Percentiles rank a stretch among this genome's conserved stretches.
Evolutionary conservation across 2,888 invertebrate genomes (phyloP).

Genomic region (Drosophila parthenogenetica): DNA sequence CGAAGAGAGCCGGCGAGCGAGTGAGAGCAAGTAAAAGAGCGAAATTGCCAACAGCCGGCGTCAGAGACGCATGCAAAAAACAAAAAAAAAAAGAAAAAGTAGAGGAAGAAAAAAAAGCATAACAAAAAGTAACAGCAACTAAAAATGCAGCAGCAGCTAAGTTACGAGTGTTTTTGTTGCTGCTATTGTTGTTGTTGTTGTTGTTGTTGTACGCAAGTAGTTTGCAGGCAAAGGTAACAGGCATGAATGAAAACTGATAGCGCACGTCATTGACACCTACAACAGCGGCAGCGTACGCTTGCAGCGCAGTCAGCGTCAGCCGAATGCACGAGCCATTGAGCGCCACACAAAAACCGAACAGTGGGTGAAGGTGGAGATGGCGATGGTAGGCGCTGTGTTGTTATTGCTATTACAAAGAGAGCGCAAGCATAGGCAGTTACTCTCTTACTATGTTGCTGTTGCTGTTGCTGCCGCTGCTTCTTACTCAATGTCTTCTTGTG

Average conservation of each 20-base stretch:
- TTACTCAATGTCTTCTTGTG: constrained; percentile 11
- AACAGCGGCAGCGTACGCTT: constrained; percentile 36
- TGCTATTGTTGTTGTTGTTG: constrained; percentile 25
- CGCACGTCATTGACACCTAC: constrained; percentile 79
- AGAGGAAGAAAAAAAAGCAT: constrained; percentile 19
- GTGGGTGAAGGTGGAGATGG: constrained; percentile 10
- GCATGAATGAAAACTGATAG: constrained; percentile 78
- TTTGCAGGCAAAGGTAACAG: constrained; percentile 49
- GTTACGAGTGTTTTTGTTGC: constrained; percentile 16
- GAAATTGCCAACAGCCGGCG: constrained; percentile 47
- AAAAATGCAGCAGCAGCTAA: constrained; percentile 35
- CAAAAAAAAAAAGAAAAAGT: constrained; percentile 16
- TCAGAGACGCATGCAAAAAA: constrained; percentile 47
- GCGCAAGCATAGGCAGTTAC: constrained; percentile 22
- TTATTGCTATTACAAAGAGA: not conserved
- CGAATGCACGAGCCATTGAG: constrained; percentile 20
- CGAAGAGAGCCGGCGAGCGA: constrained; percentile 3
- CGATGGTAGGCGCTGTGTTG: not conserved
- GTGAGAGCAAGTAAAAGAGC: constrained; percentile 7
- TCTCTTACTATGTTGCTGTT: constrained; percentile 1
- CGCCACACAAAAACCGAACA: constrained; percentile 15
- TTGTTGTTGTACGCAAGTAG: constrained; percentile 37
- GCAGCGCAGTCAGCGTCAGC: constrained; percentile 18
- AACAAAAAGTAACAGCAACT: constrained; percentile 30
- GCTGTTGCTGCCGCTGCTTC: not conserved